Percentiles rank a stretch among this genome's conserved stretches.
phyloP scores from a whole-genome alignment of 2,113 vertebrate genomes.

The Tricholaema leucomelas region DNA sequence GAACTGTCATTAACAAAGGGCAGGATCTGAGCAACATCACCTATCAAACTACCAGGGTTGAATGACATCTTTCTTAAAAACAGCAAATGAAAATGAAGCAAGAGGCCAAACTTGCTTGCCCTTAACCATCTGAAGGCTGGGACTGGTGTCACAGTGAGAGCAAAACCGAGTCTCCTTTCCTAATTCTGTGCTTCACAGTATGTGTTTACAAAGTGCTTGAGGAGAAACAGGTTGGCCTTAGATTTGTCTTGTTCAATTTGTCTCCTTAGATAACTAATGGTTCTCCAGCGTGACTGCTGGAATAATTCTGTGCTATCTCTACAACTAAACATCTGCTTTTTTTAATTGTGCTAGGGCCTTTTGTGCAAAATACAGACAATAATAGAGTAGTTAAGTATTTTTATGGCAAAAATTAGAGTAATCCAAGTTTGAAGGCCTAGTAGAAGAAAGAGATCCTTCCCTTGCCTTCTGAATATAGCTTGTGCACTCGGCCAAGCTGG shows the following conservation, averaged over 20 bases:
- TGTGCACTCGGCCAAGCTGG: background rate
- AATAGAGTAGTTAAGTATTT: background rate
- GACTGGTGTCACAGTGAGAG: background rate
- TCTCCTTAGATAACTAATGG: conserved; percentile 15
- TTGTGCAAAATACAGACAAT: background rate
- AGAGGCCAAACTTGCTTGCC: background rate
- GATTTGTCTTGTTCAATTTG: conserved; percentile 51
- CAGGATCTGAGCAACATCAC: background rate
- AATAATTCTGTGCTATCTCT: background rate
- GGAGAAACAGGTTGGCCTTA: conserved; percentile 37
- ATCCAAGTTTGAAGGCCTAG: background rate
- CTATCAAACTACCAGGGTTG: background rate
- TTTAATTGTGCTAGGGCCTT: background rate
- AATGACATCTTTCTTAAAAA: background rate
- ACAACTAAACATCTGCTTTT: background rate
- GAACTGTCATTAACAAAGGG: background rate
- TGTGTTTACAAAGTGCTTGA: conserved; percentile 18
- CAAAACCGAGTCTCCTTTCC: background rate
- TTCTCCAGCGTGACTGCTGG: conserved; percentile 6
- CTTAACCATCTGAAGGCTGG: background rate
- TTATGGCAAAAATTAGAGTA: background rate
- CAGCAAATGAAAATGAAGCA: background rate
- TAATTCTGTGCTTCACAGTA: background rate
- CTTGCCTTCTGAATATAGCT: background rate
- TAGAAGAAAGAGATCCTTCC: background rate